Percentiles rank a stretch among this genome's conserved stretches.
These are phyloP conservation scores for Microcebus lehilahytsara DNA, from an alignment of 2,113 vertebrate species.

Conservation along the genomic window DNA sequence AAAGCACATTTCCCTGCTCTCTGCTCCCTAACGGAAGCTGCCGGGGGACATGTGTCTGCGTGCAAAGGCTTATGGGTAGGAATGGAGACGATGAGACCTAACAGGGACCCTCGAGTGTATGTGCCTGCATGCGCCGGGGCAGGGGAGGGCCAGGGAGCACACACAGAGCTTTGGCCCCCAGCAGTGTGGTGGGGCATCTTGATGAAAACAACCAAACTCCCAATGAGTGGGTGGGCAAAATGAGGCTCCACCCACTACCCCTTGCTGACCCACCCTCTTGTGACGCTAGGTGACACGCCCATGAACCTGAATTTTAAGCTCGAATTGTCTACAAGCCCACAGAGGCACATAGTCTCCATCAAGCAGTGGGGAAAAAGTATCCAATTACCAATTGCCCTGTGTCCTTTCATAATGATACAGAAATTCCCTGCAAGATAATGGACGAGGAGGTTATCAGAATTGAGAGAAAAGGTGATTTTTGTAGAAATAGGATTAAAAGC, in stretches of 20 bases:
- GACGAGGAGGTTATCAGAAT: conserved; percentile 80
- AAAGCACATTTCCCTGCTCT: background rate
- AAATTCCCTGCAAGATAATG: conserved; percentile 81
- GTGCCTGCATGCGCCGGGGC: background rate
- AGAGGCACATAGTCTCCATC: conserved; percentile 77
- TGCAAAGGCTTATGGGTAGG: background rate
- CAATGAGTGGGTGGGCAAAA: conserved; percentile 66
- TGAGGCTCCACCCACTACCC: conserved; percentile 65
- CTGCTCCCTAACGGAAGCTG: background rate
- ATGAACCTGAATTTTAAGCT: conserved; percentile 82
- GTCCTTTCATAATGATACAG: conserved; percentile 80
- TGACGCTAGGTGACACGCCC: conserved; percentile 79
- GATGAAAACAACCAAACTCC: conserved; percentile 27
- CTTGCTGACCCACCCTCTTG: conserved; percentile 71
- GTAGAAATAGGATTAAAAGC: conserved; percentile 78
- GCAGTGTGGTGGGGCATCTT: background rate
- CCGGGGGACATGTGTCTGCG: background rate
- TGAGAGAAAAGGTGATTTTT: conserved; percentile 80
- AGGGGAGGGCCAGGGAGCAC: background rate
- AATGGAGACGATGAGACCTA: background rate
- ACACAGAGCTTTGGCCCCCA: background rate
- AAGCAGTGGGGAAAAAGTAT: conserved; percentile 68
- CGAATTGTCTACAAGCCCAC: conserved; percentile 80
- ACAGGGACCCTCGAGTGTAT: background rate
- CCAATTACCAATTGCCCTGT: conserved; percentile 81